Percentiles rank a stretch among this genome's conserved stretches.
phyloP scores from a whole-genome alignment of 2,797 vertebrate species.

The Malacoctenus gilli region DNA sequence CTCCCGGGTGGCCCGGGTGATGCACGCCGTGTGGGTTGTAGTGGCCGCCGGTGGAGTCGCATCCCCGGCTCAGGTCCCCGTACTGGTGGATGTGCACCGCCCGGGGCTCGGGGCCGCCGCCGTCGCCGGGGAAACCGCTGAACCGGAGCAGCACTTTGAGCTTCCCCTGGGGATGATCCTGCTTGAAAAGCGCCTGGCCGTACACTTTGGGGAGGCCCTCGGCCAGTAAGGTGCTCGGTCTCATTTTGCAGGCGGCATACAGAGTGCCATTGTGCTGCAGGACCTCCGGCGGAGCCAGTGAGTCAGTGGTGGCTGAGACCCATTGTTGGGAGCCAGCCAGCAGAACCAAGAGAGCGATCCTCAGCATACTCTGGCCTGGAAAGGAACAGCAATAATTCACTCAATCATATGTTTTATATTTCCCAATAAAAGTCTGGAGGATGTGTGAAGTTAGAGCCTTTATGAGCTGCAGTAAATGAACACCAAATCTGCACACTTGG shows the following conservation, averaged over 20 bases:
- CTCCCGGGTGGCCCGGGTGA: constrained; percentile 91
- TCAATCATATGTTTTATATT: no score
- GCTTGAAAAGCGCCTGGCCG: constrained; percentile 87
- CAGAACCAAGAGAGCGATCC: constrained; percentile 46
- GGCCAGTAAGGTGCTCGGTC: constrained; percentile 80
- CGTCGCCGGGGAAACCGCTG: constrained; percentile 78
- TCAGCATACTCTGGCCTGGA: constrained; percentile 46
- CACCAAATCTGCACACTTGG: no score
- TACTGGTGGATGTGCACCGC: constrained; percentile 93
- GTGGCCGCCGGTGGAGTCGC: constrained; percentile 87
- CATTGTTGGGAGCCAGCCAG: constrained; percentile 50
- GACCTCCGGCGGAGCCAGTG: constrained; percentile 62
- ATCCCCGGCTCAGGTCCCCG: constrained; percentile 88
- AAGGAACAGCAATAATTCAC: no score
- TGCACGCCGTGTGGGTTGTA: constrained; percentile 85
- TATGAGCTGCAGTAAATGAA: no score
- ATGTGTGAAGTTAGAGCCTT: no score
- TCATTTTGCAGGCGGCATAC: constrained; percentile 84
- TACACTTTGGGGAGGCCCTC: constrained; percentile 79
- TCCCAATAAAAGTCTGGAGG: no score
- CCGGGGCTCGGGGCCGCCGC: constrained; percentile 62
- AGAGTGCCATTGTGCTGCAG: constrained; percentile 75
- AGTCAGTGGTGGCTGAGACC: constrained; percentile 24
- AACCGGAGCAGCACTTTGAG: constrained; percentile 82
- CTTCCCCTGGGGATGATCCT: constrained; percentile 74